These are phyloP conservation scores for Aspidoscelis tigris DNA, from an alignment of 2,113 vertebrate genomes.

Conservation along the genomic window DNA sequence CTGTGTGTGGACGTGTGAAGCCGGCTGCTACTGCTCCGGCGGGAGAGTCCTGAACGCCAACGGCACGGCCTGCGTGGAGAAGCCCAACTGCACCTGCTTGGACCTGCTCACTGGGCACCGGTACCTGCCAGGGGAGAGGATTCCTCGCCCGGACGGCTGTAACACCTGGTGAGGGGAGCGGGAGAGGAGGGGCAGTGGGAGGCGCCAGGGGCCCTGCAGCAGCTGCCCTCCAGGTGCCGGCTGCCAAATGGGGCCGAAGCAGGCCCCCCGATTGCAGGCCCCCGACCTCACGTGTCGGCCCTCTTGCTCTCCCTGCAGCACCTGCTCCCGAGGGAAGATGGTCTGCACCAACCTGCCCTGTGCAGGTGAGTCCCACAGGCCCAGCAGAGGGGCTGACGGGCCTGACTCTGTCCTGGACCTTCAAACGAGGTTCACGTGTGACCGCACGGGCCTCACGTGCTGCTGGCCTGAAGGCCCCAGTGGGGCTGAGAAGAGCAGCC, in stretches of 20 bases:
- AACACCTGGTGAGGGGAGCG: slow-evolving; percentile 84
- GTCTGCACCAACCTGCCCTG: slow-evolving; percentile 78
- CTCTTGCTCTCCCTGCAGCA: slow-evolving; percentile 69
- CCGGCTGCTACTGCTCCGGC: slow-evolving; percentile 86
- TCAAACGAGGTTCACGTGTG: neutral
- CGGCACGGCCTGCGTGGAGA: slow-evolving; percentile 75
- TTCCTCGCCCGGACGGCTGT: slow-evolving; percentile 75
- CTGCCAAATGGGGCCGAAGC: too few relatives aligned
- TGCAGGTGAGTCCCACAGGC: slow-evolving; percentile 71
- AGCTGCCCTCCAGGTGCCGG: too few relatives aligned
- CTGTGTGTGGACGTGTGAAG: slow-evolving; percentile 85
- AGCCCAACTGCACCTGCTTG: slow-evolving; percentile 78
- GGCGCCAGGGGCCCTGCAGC: too few relatives aligned
- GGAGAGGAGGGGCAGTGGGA: neutral
- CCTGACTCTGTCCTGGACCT: neutral
- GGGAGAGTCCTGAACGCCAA: slow-evolving; percentile 80
- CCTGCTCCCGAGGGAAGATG: slow-evolving; percentile 80
- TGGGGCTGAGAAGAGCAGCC: neutral
- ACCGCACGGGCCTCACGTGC: too few relatives aligned
- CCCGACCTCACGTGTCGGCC: fast-evolving
- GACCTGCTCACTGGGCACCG: slow-evolving; percentile 74
- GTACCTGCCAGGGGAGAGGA: slow-evolving; percentile 68
- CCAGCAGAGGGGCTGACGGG: neutral
- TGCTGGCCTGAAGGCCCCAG: neutral
- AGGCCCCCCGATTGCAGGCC: too few relatives aligned